Evolutionary conservation across 2,113 vertebrate species (phyloP).

Genomic region (Sigmodon hispidus): DNA sequence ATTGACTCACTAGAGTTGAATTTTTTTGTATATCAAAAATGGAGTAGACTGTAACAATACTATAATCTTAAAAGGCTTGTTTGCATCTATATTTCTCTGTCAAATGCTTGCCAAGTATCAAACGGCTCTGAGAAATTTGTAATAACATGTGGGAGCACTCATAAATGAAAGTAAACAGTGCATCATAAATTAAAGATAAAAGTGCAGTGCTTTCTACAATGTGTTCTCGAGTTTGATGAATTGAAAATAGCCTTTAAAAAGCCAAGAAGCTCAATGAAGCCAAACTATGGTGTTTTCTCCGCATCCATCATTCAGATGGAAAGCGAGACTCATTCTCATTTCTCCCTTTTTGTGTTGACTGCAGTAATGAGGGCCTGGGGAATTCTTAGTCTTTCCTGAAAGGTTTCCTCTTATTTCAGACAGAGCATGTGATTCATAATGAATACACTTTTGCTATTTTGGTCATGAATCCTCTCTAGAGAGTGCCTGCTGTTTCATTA

Average conservation of each 20-base stretch:
- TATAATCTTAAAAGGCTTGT: not conserved
- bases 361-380: slow-evolving; percentile 15
- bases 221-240: not conserved
- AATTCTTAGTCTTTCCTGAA: slow-evolving; percentile 40
- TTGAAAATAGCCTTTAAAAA: slow-evolving; percentile 43
- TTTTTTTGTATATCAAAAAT: not conserved
- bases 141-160: not conserved
- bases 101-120: not conserved
- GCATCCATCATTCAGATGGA: slow-evolving; percentile 26
- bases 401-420: slow-evolving; percentile 51
- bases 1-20: not conserved
- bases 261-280: not conserved
- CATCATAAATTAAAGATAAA: slow-evolving; percentile 50
- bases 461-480: slow-evolving; percentile 22
- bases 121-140: not conserved
- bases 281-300: not conserved
- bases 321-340: not conserved
- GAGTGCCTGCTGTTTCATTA: slow-evolving; percentile 25
- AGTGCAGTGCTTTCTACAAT: not conserved
- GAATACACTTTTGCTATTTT: slow-evolving; percentile 30
- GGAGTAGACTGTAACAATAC: not conserved
- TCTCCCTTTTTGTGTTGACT: not conserved
- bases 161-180: slow-evolving; percentile 28
- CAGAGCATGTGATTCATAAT: slow-evolving; percentile 43
- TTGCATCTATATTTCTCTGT: not conserved